A percentile compares a stretch with the other conserved stretches of the same genome.
These are phyloP conservation scores for Corydoras sp. DNA, from an alignment of 2,113 vertebrate species.

Conservation along the genomic window DNA sequence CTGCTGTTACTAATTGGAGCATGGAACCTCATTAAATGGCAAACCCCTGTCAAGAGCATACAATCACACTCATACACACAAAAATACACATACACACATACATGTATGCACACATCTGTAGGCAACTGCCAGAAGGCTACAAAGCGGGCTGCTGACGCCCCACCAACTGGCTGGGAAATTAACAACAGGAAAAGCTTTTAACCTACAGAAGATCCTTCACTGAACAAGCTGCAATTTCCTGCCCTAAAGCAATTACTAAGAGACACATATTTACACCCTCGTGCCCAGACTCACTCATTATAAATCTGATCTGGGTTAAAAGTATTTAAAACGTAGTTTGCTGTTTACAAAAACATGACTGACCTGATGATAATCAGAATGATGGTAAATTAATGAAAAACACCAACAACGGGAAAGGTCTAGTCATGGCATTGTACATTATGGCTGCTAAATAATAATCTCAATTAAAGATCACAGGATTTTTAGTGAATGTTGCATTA, in stretches of 20 bases:
- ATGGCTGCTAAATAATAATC: too few relatives aligned
- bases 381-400: too few relatives aligned
- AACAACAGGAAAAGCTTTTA: constrained; percentile 44
- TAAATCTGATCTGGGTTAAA: background rate
- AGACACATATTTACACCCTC: background rate
- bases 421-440: too few relatives aligned
- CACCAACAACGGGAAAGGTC: too few relatives aligned
- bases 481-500: too few relatives aligned
- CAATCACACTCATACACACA: background rate
- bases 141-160: constrained; percentile 44
- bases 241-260: constrained; percentile 16
- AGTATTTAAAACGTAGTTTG: too few relatives aligned
- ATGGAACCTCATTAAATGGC: constrained; percentile 20
- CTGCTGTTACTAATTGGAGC: constrained; percentile 42
- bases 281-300: background rate
- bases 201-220: constrained; percentile 27
- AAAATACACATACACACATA: background rate
- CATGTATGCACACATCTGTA: constrained; percentile 26
- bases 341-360: too few relatives aligned
- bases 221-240: constrained; percentile 42
- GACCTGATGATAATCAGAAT: too few relatives aligned
- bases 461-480: too few relatives aligned
- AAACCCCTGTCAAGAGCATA: constrained; percentile 25
- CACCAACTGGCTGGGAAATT: constrained; percentile 45
- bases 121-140: constrained; percentile 36